phyloP scores from a whole-genome alignment of 2,113 vertebrate species.

The Epinephelus fuscoguttatus region DNA sequence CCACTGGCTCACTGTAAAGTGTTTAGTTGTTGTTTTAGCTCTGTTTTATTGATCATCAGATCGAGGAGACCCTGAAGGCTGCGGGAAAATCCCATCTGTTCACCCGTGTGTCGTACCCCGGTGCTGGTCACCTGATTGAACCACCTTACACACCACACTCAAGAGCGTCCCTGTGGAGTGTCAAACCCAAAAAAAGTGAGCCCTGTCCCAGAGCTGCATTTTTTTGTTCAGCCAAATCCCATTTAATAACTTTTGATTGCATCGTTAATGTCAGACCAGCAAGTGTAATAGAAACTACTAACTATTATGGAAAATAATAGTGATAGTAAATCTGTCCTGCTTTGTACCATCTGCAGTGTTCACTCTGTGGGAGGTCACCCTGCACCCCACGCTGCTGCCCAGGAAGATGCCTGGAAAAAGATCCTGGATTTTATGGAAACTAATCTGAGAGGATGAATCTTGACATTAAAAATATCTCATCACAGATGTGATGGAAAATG shows the following conservation, averaged over 20 bases:
- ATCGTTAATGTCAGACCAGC: background rate
- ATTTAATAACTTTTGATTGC: background rate
- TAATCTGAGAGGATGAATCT: slow-evolving; percentile 52
- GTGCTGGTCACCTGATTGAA: slow-evolving; percentile 83
- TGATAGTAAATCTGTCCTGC: background rate
- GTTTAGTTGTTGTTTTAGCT: too few species aligned
- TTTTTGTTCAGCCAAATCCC: background rate
- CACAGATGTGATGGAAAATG: too few species aligned
- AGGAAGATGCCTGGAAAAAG: slow-evolving; percentile 81
- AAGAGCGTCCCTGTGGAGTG: slow-evolving; percentile 48
- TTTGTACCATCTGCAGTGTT: slow-evolving; percentile 61
- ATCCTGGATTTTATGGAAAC: slow-evolving; percentile 69
- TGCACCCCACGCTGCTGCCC: slow-evolving; percentile 73
- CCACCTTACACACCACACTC: slow-evolving; percentile 74
- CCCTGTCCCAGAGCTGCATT: background rate
- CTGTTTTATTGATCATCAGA: slow-evolving; percentile 62
- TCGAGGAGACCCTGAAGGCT: slow-evolving; percentile 66
- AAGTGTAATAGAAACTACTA: background rate
- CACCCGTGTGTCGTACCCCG: slow-evolving; percentile 76
- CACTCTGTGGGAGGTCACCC: slow-evolving; percentile 72
- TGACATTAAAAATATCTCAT: background rate
- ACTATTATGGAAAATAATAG: background rate
- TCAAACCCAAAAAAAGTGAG: slow-evolving; percentile 74
- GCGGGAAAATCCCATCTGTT: slow-evolving; percentile 78
- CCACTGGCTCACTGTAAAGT: too few species aligned